These are phyloP conservation scores for Caenorhabditis wallacei DNA, from an alignment of 2,888 invertebrate species.

Conservation along the genomic window DNA sequence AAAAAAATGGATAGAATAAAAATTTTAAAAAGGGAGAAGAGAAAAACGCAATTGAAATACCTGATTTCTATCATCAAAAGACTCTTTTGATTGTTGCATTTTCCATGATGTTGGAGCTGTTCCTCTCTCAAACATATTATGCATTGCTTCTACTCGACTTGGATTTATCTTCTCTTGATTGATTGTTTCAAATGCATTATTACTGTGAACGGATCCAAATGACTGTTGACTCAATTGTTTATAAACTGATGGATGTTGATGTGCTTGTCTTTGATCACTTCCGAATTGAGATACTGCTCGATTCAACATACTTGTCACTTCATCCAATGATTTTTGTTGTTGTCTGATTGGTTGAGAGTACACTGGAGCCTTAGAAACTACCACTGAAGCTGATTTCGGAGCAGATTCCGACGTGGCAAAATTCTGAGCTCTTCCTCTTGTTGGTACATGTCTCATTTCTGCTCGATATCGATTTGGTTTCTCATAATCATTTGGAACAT, in stretches of 20 bases:
- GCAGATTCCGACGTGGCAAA: slow-evolving; percentile 38
- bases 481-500: slow-evolving; percentile 58
- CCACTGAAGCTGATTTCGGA: slow-evolving; percentile 20
- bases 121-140: slow-evolving; percentile 80
- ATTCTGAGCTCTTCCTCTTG: slow-evolving; percentile 56
- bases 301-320: slow-evolving; percentile 75
- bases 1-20: neutral
- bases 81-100: slow-evolving; percentile 52
- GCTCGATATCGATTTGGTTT: slow-evolving; percentile 57
- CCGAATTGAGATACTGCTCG: slow-evolving; percentile 73
- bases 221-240: slow-evolving; percentile 60
- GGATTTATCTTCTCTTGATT: slow-evolving; percentile 80
- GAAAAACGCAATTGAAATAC: slow-evolving; percentile 2
- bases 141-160: slow-evolving; percentile 81
- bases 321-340: slow-evolving; percentile 72
- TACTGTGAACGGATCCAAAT: slow-evolving; percentile 43
- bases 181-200: slow-evolving; percentile 73
- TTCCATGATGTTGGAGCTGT: slow-evolving; percentile 64
- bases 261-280: slow-evolving; percentile 43
- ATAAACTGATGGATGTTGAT: slow-evolving; percentile 52
- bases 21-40: neutral
- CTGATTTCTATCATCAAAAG: slow-evolving; percentile 46
- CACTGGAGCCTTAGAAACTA: slow-evolving; percentile 36
- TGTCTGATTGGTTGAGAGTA: slow-evolving; percentile 44
- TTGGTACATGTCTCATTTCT: slow-evolving; percentile 52